Base-by-base conservation (phyloP, 2,888 invertebrate species). In the Bombylius discolor region DNA sequence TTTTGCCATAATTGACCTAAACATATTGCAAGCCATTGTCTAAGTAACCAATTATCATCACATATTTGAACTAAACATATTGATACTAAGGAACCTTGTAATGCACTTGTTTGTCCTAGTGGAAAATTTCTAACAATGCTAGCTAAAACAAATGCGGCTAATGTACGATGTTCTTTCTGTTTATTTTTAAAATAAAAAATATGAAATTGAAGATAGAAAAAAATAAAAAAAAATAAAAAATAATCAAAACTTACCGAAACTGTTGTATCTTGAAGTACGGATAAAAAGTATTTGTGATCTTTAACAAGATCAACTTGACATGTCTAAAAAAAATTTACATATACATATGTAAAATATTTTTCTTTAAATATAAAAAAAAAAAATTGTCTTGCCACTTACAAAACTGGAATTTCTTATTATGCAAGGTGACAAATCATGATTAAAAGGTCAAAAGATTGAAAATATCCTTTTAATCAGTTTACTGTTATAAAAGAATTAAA, bases 261-360 rank as follows among this genome's bases (percentile, higher is more conserved):
- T 1, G 84, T 77, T 13, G 83, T 80, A 70, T 99, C 98, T 69
- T 92, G 89, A 14, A 99, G 81, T 50, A 98, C 88, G 1, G 88
- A 81, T 48, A 99, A 76, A 73, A 99, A 99, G 74, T 97, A 97
- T 70, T 91, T 93, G 74, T 96, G 93, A 61, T 97, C 97, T 64
- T 95, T 86, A 31, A 97, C 93, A 64, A 98, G 77, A 73, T 98
- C 97, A 57, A 85, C 84, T 77, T 98, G 97, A 68, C 97, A 98
- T 51, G 87, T 89, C 87, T 94, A 77, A 1, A 79, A 77, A 55
- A 58, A 34, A 51, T 50, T 44, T 23, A 23, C 23, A 57, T 53
- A 58, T 55, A 52, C 49, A 47, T 33, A n/a, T 36, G 42, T n/a
- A 12, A 52, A 32, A 33, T 23, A 4, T 23, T 9, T 49, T 23